phyloP scores from a whole-genome alignment of 2,888 invertebrate species.

The Tiliacea citrago region DNA sequence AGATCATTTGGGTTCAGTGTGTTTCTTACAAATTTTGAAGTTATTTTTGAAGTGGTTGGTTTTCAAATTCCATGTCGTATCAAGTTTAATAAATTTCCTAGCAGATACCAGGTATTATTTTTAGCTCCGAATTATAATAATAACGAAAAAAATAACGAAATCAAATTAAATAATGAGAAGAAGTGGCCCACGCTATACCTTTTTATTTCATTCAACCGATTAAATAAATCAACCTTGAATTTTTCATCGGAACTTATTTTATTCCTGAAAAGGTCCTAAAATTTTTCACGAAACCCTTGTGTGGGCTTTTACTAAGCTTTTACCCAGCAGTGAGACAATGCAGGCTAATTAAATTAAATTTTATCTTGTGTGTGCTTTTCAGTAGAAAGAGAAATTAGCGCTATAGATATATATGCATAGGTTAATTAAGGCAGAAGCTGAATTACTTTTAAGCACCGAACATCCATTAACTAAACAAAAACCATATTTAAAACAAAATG shows the following conservation, averaged over 20 bases:
- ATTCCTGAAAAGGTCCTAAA: background rate
- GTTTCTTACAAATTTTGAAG: background rate
- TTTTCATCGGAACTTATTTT: background rate
- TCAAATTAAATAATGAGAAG: background rate
- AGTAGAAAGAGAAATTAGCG: background rate
- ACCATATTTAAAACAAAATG: slow-evolving; percentile 59
- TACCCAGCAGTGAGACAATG: background rate
- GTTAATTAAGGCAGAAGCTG: slow-evolving; percentile 20
- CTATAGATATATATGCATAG: background rate
- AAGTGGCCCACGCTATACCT: background rate
- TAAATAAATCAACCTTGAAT: background rate
- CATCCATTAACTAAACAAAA: slow-evolving; percentile 37
- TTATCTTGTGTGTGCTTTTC: background rate
- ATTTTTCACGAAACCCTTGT: slow-evolving; percentile 1
- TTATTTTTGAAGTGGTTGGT: background rate
- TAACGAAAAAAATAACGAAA: too few relatives aligned
- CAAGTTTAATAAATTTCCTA: background rate
- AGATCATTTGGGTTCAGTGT: background rate
- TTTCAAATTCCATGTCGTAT: background rate
- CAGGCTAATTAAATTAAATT: background rate
- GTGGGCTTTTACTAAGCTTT: background rate
- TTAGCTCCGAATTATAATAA: background rate
- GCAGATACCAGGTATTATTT: background rate
- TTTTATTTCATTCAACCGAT: background rate
- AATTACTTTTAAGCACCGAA: slow-evolving; percentile 40